Conservation (phyloP, 2,797 vertebrate species). For the Darevskia mixta region DNA sequence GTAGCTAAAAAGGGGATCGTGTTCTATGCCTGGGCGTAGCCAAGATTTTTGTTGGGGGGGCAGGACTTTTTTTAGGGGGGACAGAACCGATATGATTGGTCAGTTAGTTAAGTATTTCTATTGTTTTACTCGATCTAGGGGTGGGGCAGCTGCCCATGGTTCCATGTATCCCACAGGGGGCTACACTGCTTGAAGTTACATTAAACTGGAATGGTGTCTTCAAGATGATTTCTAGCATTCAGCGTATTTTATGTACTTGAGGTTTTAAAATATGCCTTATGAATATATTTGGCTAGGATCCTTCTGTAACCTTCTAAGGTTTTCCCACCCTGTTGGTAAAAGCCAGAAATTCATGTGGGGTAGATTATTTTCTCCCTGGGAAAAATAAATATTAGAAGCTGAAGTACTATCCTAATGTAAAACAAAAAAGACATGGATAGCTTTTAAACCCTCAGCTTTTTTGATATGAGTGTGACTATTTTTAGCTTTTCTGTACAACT, state of each 20-base stretch:
- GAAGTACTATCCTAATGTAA: slow-evolving; percentile 55
- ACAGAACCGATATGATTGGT: too few species aligned
- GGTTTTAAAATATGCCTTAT: too few species aligned
- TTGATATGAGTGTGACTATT: slow-evolving; percentile 69
- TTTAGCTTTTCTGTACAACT: slow-evolving; percentile 65
- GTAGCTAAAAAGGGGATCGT: too few species aligned
- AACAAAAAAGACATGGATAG: slow-evolving; percentile 5
- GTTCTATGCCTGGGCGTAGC: too few species aligned
- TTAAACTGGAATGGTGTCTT: not conserved
- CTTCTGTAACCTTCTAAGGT: not conserved
- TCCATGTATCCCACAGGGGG: not conserved
- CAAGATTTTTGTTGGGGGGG: too few species aligned
- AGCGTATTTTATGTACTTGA: too few species aligned
- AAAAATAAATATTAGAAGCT: slow-evolving; percentile 41
- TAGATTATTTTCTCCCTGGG: slow-evolving; percentile 33
- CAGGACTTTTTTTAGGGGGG: too few species aligned
- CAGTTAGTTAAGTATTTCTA: too few species aligned
- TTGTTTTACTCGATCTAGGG: too few species aligned
- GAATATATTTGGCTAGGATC: too few species aligned
- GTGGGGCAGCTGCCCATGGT: too few species aligned
- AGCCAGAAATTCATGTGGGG: slow-evolving; percentile 15
- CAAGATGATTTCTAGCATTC: too few species aligned
- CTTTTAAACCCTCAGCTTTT: slow-evolving; percentile 50
- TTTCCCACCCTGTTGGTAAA: not conserved
- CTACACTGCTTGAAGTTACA: not conserved